Percentiles rank a stretch among this genome's conserved stretches.
phyloP scores from a whole-genome alignment of 2,797 vertebrate genomes.

The Sebastolobus altivelis region DNA sequence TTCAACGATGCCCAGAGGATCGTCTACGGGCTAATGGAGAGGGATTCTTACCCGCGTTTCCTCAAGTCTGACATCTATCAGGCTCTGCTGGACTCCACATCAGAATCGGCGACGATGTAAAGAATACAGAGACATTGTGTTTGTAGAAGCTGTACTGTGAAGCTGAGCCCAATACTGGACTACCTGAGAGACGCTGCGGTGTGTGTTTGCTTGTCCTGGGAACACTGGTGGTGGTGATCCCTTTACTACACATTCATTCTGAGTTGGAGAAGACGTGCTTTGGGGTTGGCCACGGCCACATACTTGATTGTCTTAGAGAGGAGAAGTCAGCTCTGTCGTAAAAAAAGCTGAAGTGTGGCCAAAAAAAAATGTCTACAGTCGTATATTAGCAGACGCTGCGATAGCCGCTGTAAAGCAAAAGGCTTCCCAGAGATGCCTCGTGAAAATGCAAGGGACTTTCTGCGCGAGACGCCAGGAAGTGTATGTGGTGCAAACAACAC shows the following conservation, averaged over 20 bases:
- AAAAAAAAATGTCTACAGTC: no score
- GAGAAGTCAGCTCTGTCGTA: neutral
- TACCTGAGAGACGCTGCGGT: conserved; percentile 8
- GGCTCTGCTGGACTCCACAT: conserved; percentile 79
- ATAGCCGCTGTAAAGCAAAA: conserved; percentile 10
- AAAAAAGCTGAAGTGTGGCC: neutral
- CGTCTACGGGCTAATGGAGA: conserved; percentile 90
- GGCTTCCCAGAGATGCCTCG: conserved; percentile 37
- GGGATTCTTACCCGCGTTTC: conserved; percentile 91
- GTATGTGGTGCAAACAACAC: conserved; percentile 29
- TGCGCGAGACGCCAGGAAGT: conserved; percentile 54
- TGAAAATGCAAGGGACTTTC: conserved; percentile 68
- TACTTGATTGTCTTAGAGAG: conserved; percentile 1
- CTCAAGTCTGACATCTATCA: conserved; percentile 88
- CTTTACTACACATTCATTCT: neutral
- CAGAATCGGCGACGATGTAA: conserved; percentile 61
- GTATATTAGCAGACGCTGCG: neutral
- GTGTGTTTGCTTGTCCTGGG: conserved; percentile 2
- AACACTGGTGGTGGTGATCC: conserved; percentile 4
- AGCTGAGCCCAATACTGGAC: conserved; percentile 22
- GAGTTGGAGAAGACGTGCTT: conserved; percentile 8
- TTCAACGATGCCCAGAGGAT: conserved; percentile 90
- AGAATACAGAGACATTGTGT: conserved; percentile 13
- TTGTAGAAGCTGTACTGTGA: conserved; percentile 18
- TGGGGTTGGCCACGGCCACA: neutral